Conservation (phyloP, 2,797 vertebrate genomes). For the Pangasius djambal region DNA sequence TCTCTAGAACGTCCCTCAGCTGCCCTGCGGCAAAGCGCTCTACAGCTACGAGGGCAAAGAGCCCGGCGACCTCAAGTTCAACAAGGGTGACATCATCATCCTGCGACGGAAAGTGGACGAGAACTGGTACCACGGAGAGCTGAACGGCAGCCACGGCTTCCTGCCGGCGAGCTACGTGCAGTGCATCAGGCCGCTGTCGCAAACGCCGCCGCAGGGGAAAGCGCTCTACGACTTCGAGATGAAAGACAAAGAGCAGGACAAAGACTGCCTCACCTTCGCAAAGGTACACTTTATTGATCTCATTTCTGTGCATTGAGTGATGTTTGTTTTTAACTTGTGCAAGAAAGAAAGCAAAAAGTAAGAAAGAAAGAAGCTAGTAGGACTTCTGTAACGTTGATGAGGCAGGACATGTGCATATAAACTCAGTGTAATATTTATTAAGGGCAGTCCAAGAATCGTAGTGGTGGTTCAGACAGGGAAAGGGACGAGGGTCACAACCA, state of each 20-base stretch:
- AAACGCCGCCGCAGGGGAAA: conserved; percentile 93
- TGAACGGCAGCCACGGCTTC: conserved; percentile 92
- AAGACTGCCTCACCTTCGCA: conserved; percentile 95
- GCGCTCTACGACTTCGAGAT: conserved; percentile 98
- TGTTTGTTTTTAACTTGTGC: not conserved
- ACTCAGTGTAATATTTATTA: not conserved
- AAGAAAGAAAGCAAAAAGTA: too few relatives aligned
- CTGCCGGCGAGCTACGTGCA: conserved; percentile 95
- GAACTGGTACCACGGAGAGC: conserved; percentile 97
- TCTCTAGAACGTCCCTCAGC: conserved; percentile 84
- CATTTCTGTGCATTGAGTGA: not conserved
- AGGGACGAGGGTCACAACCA: not conserved
- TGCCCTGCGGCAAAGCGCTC: conserved; percentile 93
- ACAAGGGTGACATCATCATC: conserved; percentile 95
- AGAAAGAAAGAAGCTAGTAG: not conserved
- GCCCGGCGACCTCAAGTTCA: conserved; percentile 93
- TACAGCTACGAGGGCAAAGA: conserved; percentile 97
- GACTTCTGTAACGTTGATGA: not conserved
- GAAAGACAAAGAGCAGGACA: conserved; percentile 97
- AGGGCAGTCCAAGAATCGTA: not conserved
- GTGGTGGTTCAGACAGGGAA: not conserved
- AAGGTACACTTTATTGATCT: conserved; percentile 78
- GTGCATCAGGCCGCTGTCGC: conserved; percentile 88
- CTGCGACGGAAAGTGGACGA: conserved; percentile 92
- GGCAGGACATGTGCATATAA: not conserved